A percentile compares a stretch with the other conserved stretches of the same genome.
Conservation (phyloP, 2,888 invertebrate genomes). For the Pimpla rufipes region DNA sequence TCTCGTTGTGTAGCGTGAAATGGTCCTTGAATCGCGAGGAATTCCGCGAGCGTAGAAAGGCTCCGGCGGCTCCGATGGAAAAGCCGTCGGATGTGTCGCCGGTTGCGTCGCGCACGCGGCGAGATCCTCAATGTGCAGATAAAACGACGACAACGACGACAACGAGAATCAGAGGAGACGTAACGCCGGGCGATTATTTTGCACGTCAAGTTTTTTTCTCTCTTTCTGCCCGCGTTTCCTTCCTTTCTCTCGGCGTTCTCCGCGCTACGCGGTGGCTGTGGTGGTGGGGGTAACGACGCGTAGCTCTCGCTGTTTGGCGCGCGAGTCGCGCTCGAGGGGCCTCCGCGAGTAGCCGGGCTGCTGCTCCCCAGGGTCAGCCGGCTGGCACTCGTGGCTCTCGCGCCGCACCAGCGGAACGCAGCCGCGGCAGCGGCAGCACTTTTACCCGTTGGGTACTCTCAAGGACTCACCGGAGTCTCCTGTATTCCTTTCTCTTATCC, state of each 20-base stretch:
- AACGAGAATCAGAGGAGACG: slow-evolving; percentile 2
- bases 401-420: slow-evolving; percentile 20
- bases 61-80: no score
- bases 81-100: no score
- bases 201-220: not conserved
- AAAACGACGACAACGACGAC: no score
- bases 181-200: not conserved
- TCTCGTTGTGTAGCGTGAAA: no score
- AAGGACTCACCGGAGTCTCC: slow-evolving; percentile 84
- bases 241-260: slow-evolving; percentile 53
- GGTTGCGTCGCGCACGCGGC: no score
- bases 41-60: slow-evolving; percentile 23
- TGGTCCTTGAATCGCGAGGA: slow-evolving; percentile 56
- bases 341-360: slow-evolving; percentile 68
- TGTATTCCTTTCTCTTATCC: slow-evolving; percentile 85
- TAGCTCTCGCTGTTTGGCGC: slow-evolving; percentile 45
- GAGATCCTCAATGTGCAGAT: no score
- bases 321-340: slow-evolving; percentile 33
- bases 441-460: slow-evolving; percentile 84
- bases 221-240: slow-evolving; percentile 42
- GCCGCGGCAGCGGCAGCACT: slow-evolving; percentile 73
- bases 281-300: not conserved
- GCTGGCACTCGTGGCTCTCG: slow-evolving; percentile 78
- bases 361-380: slow-evolving; percentile 83
- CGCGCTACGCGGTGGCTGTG: slow-evolving; percentile 6